phyloP scores from a whole-genome alignment of 2,113 vertebrate species.

The Gymnarchus niloticus region DNA sequence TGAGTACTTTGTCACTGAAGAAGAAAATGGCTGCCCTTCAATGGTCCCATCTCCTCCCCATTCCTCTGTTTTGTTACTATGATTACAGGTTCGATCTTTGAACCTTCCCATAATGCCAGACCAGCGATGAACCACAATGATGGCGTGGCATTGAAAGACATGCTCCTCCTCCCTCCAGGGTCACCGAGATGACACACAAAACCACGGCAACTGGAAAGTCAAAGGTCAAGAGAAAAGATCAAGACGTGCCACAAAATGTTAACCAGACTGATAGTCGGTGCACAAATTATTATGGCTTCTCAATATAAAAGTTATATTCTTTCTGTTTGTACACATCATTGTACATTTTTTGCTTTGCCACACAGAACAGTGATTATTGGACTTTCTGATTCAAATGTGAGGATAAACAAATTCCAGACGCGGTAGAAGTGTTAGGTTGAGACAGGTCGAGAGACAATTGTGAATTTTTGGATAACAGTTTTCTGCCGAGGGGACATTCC shows the following conservation, averaged over 20 bases:
- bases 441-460: background rate
- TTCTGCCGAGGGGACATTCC: conserved; percentile 15
- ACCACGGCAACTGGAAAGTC: background rate
- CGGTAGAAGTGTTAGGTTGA: conserved; percentile 9
- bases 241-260: background rate
- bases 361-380: too few species aligned
- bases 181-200: background rate
- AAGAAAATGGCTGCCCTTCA: background rate
- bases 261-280: background rate
- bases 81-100: background rate
- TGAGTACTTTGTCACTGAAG: background rate
- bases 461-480: background rate
- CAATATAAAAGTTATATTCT: background rate
- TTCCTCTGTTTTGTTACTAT: background rate
- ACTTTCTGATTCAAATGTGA: background rate
- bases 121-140: background rate
- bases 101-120: background rate
- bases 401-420: background rate
- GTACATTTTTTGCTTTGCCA: background rate
- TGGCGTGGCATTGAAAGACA: background rate
- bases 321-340: background rate
- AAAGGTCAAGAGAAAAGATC: background rate
- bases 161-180: background rate
- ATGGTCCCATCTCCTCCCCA: background rate
- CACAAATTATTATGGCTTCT: background rate